Percentiles rank a stretch among this genome's conserved stretches.
These are phyloP conservation scores for Thaleichthys pacificus DNA, from an alignment of 2,797 vertebrate species.

Conservation along the genomic window DNA sequence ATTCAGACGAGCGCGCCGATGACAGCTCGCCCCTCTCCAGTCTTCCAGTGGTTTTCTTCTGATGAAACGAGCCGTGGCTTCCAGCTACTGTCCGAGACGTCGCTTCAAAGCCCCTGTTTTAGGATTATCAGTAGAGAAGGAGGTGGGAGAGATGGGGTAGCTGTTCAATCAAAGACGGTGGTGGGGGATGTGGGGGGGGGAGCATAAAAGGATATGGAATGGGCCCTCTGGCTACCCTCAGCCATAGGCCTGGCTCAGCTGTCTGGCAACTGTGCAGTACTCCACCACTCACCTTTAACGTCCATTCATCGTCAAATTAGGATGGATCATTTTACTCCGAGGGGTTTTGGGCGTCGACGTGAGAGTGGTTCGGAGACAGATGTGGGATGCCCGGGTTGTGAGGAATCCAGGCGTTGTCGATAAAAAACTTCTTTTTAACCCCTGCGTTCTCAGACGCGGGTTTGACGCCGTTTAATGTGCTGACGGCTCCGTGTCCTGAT, in stretches of 20 bases:
- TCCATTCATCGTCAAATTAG: constrained; percentile 31
- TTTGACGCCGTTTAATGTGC: constrained; percentile 36
- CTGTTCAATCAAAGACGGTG: constrained; percentile 43
- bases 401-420: constrained; percentile 27
- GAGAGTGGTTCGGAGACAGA: constrained; percentile 28
- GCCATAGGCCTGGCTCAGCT: constrained; percentile 26
- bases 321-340: constrained; percentile 32
- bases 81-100: constrained; percentile 58
- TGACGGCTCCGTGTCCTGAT: constrained; percentile 36
- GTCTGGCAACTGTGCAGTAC: constrained; percentile 26
- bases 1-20: constrained; percentile 46
- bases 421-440: constrained; percentile 25
- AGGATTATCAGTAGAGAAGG: constrained; percentile 30
- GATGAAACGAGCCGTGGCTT: constrained; percentile 54
- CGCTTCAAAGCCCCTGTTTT: constrained; percentile 54
- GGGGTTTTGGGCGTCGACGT: constrained; percentile 27
- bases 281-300: constrained; percentile 46
- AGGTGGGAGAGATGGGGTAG: constrained; percentile 24
- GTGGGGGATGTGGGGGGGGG: constrained; percentile 8
- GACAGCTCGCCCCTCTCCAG: constrained; percentile 52
- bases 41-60: constrained; percentile 48
- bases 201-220: constrained; percentile 11
- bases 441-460: constrained; percentile 25
- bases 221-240: constrained; percentile 23
- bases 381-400: constrained; percentile 22